Conservation (phyloP, 2,888 invertebrate species). For the Acrobasis consociella region DNA sequence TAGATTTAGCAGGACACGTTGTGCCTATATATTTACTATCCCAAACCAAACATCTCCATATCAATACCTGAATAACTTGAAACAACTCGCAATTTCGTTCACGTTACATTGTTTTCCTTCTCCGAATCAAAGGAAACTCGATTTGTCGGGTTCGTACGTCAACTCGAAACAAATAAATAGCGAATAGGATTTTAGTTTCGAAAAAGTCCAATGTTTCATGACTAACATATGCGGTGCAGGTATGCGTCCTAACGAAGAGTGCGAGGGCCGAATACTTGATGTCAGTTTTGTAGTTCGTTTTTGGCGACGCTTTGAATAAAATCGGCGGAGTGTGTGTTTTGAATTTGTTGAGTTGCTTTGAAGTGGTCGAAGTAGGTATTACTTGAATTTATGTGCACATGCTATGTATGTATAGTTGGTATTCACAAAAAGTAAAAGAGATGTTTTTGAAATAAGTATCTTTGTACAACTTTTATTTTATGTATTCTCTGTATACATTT, state of each 20-base stretch:
- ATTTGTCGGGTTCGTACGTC: constrained; percentile 70
- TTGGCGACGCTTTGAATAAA: constrained; percentile 31
- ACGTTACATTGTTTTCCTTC: constrained; percentile 53
- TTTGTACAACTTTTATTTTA: too few species aligned
- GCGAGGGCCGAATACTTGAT: constrained; percentile 73
- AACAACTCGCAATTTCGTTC: constrained; percentile 29
- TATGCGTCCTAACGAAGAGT: constrained; percentile 74
- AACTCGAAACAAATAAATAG: constrained; percentile 75
- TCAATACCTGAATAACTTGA: neutral
- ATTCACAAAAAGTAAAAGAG: too few species aligned
- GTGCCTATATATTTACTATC: neutral
- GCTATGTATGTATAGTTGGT: too few species aligned
- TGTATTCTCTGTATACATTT: too few species aligned
- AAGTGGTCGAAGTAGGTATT: neutral
- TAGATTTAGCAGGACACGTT: too few species aligned
- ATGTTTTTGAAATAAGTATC: too few species aligned
- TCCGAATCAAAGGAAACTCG: constrained; percentile 76
- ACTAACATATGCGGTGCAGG: constrained; percentile 80
- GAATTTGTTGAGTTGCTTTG: constrained; percentile 2
- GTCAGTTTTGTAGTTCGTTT: constrained; percentile 56
- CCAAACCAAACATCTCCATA: neutral
- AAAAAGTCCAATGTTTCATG: constrained; percentile 47
- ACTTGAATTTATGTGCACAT: neutral
- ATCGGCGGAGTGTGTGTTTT: constrained; percentile 14
- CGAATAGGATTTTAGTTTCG: constrained; percentile 65